Percentiles rank a stretch among this genome's conserved stretches.
These are phyloP conservation scores for Phenacoccus solenopsis DNA, from an alignment of 1,140 invertebrate genomes.

Conservation along the genomic window DNA sequence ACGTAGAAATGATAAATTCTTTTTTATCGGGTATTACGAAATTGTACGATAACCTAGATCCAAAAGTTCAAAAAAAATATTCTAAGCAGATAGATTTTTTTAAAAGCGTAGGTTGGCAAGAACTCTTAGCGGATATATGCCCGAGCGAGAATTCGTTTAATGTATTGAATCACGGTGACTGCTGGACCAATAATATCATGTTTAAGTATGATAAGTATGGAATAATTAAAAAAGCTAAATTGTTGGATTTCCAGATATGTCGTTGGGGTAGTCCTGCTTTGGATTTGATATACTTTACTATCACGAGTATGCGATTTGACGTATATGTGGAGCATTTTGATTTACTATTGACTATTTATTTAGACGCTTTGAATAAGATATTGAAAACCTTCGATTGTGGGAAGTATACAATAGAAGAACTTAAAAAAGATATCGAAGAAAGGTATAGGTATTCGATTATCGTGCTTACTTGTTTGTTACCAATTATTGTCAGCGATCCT, in stretches of 20 bases:
- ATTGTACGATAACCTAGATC: too few species aligned
- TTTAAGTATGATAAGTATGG: conserved; percentile 42
- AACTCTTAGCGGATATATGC: too few species aligned
- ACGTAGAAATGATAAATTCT: too few species aligned
- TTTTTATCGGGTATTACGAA: too few species aligned
- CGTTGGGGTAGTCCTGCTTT: background rate
- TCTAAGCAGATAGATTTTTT: too few species aligned
- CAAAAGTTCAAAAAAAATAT: too few species aligned
- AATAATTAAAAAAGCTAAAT: conserved; percentile 38
- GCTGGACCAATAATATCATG: conserved; percentile 62
- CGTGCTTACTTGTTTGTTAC: background rate
- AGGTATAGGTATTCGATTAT: background rate
- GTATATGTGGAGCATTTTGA: background rate
- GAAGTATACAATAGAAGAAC: background rate
- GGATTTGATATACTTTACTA: background rate
- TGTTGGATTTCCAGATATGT: background rate
- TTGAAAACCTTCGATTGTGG: background rate
- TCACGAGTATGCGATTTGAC: background rate
- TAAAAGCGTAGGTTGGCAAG: too few species aligned
- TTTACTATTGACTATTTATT: background rate
- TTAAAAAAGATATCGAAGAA: background rate
- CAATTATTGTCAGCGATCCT: background rate
- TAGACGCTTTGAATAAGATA: background rate
- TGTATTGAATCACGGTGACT: conserved; percentile 58
- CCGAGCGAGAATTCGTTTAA: conserved; percentile 44